Evolutionary conservation across 2,113 vertebrate species (phyloP).

Genomic region (Fulmarus glacialis): DNA sequence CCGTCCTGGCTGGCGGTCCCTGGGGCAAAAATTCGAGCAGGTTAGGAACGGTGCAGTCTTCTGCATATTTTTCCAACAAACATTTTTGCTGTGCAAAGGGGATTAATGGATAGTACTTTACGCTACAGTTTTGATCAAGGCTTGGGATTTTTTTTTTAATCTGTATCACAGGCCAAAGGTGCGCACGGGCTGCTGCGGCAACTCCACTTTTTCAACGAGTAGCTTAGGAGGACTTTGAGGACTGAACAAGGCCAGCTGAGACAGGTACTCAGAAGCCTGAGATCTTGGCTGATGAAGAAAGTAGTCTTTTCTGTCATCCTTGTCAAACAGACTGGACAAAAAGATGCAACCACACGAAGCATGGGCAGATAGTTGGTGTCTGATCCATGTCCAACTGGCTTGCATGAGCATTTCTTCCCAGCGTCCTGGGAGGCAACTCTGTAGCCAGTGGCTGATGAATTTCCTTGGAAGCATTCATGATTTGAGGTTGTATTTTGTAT

Average conservation of each 20-base stretch:
- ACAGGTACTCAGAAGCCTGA: neutral
- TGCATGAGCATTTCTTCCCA: neutral
- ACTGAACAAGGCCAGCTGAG: neutral
- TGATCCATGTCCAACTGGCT: neutral
- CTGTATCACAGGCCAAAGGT: neutral
- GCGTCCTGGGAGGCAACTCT: neutral
- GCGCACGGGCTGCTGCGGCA: fast-evolving
- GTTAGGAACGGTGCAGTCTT: neutral
- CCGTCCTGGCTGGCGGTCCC: fast-evolving
- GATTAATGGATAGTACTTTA: neutral
- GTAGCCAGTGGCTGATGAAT: neutral
- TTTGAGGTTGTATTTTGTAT: neutral
- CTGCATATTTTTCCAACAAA: neutral
- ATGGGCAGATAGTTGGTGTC: neutral
- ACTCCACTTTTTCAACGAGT: neutral
- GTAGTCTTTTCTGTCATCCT: neutral
- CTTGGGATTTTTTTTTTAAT: neutral
- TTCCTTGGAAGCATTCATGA: neutral
- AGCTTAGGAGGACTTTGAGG: neutral
- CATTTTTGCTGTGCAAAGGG: neutral
- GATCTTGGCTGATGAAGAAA: neutral
- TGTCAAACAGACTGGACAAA: neutral
- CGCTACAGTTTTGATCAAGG: neutral
- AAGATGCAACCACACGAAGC: fast-evolving
- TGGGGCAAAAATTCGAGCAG: neutral